These are phyloP conservation scores for Tetranychus urticae DNA, from an alignment of 1,140 invertebrate species.

Conservation along the genomic window DNA sequence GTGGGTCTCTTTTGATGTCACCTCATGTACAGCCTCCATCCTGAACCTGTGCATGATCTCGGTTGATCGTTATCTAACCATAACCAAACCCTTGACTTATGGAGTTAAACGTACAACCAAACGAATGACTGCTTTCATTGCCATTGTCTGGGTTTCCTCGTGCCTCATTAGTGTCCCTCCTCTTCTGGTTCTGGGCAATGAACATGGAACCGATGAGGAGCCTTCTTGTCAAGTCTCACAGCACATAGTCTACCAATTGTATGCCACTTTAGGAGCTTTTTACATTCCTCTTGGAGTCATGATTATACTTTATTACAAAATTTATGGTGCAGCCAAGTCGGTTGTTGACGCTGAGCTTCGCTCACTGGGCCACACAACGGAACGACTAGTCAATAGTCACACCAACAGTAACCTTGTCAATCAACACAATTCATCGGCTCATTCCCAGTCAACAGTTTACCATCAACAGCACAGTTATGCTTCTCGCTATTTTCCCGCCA, in stretches of 20 bases:
- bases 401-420: neutral
- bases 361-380: neutral
- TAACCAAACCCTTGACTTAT: constrained; percentile 76
- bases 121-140: constrained; percentile 63
- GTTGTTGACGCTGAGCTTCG: constrained; percentile 14
- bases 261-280: constrained; percentile 75
- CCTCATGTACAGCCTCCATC: constrained; percentile 88
- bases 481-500: neutral
- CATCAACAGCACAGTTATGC: neutral
- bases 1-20: constrained; percentile 63
- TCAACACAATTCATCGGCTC: neutral
- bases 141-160: constrained; percentile 70
- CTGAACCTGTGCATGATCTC: constrained; percentile 61
- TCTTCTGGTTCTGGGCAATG: constrained; percentile 55
- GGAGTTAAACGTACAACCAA: constrained; percentile 66
- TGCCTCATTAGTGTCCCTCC: constrained; percentile 58
- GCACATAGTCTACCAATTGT: constrained; percentile 44
- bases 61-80: constrained; percentile 71
- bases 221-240: constrained; percentile 15
- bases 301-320: constrained; percentile 87
- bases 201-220: constrained; percentile 19
- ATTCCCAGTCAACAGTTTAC: neutral
- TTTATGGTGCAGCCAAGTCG: constrained; percentile 53
- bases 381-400: neutral
- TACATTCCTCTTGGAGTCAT: constrained; percentile 87